Percentiles rank a stretch among this genome's conserved stretches.
These are phyloP conservation scores for Campopleginae sp. DNA, from an alignment of 2,888 invertebrate species.

Conservation along the genomic window DNA sequence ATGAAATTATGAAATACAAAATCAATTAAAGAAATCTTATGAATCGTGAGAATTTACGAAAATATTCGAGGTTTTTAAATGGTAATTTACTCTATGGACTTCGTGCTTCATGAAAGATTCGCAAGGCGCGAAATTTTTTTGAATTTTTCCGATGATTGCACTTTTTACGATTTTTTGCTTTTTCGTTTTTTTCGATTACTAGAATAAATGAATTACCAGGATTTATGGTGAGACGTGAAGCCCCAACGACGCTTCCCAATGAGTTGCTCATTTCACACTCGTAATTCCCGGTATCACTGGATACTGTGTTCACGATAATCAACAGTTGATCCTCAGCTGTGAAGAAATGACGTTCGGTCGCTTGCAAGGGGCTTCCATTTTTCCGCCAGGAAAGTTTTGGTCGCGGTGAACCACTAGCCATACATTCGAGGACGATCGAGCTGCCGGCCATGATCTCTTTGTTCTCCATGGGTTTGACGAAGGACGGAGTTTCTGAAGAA, in stretches of 20 bases:
- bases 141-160: neutral
- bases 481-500: constrained; percentile 91
- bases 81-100: too few relatives aligned
- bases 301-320: constrained; percentile 92
- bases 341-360: constrained; percentile 93
- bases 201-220: constrained; percentile 84
- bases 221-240: constrained; percentile 89
- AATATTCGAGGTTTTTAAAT: neutral
- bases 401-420: constrained; percentile 93
- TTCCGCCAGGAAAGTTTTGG: constrained; percentile 94
- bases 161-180: neutral
- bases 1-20: neutral
- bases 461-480: constrained; percentile 93
- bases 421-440: constrained; percentile 94
- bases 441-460: constrained; percentile 93
- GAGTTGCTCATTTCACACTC: constrained; percentile 96
- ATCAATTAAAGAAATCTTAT: neutral
- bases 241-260: constrained; percentile 90
- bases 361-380: constrained; percentile 90
- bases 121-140: neutral
- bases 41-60: neutral
- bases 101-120: too few relatives aligned
- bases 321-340: constrained; percentile 94
- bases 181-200: neutral
- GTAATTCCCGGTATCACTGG: constrained; percentile 93